phyloP scores from a whole-genome alignment of 2,797 vertebrate species.

The Toxotes lorentzi region DNA sequence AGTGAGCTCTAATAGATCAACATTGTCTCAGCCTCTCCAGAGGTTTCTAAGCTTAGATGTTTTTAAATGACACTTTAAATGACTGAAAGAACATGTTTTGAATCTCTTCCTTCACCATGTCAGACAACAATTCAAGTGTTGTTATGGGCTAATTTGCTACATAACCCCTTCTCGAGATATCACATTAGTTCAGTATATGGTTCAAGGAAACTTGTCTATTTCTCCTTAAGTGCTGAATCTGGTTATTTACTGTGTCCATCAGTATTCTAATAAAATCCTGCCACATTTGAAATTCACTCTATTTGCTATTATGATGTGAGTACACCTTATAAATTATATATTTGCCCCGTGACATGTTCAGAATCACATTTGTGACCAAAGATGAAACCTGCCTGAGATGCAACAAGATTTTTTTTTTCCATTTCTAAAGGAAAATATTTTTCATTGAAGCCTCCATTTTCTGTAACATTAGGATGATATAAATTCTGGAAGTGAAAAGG shows the following conservation, averaged over 20 bases:
- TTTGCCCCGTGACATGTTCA: neutral
- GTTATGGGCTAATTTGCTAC: slow-evolving; percentile 5
- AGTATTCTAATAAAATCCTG: slow-evolving; percentile 28
- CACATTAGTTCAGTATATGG: neutral
- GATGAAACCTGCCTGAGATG: neutral
- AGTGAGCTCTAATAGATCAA: slow-evolving; percentile 33
- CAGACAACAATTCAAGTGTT: neutral
- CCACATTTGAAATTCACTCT: slow-evolving; percentile 5
- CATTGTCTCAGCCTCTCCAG: neutral
- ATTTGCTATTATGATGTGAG: slow-evolving; percentile 2
- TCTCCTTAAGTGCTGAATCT: neutral
- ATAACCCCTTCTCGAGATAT: neutral
- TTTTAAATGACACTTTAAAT: slow-evolving; percentile 1
- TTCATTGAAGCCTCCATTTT: neutral
- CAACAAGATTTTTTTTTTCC: neutral
- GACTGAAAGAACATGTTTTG: neutral
- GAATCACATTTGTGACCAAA: neutral
- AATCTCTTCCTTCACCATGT: neutral
- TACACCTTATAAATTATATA: slow-evolving; percentile 5
- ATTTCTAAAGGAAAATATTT: neutral
- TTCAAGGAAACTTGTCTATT: slow-evolving; percentile 17
- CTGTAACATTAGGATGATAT: neutral
- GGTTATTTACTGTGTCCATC: neutral
- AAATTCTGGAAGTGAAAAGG: neutral
- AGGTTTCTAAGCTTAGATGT: slow-evolving; percentile 9